Percentiles rank a stretch among this genome's conserved stretches.
phyloP scores from a whole-genome alignment of 2,888 invertebrate species.

The Trachelus tabidus region DNA sequence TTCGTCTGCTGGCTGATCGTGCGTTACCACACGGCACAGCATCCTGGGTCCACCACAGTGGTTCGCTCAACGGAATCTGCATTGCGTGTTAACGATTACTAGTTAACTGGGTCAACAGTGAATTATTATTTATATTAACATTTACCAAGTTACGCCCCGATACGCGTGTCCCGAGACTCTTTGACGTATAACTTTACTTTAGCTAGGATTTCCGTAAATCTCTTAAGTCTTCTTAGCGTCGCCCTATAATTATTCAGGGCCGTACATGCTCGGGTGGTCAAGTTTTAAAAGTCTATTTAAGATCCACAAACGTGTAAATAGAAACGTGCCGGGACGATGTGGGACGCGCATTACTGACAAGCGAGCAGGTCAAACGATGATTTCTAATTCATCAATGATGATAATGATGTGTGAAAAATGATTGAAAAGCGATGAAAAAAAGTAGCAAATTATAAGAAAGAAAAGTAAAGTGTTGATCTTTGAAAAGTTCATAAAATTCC shows the following conservation, averaged over 20 bases:
- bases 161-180: too few relatives aligned
- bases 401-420: background rate
- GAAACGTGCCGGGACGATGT: background rate
- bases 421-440: background rate
- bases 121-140: background rate
- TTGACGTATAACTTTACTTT: too few relatives aligned
- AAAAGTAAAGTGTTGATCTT: too few relatives aligned
- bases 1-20: background rate
- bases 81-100: too few relatives aligned
- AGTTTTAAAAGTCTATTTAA: background rate
- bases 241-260: background rate
- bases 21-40: background rate
- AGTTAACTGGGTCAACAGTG: too few relatives aligned
- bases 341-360: background rate
- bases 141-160: background rate
- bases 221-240: too few relatives aligned
- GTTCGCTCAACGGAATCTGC: too few relatives aligned
- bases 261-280: background rate
- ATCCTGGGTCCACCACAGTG: background rate
- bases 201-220: too few relatives aligned
- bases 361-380: background rate
- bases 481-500: background rate
- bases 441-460: rapidly evolving
- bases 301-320: background rate
- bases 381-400: background rate